A percentile compares a stretch with the other conserved stretches of the same genome.
Conservation (phyloP, 1,140 invertebrate genomes). For the Drosophila arawakana region DNA sequence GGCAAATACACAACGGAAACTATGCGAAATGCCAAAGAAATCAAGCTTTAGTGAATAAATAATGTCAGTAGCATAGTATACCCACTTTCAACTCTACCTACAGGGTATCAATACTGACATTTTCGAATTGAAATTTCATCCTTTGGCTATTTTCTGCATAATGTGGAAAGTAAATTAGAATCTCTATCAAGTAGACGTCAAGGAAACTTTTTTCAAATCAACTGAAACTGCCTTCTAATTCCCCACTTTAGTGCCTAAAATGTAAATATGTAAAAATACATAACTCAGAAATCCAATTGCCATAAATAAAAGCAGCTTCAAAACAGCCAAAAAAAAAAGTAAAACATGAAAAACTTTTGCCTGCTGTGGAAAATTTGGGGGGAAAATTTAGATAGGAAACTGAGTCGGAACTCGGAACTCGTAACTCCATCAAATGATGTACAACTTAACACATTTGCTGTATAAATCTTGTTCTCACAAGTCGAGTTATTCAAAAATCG, state of each 20-base stretch:
- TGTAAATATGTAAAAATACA: constrained; percentile 49
- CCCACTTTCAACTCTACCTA: background rate
- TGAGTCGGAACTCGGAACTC: constrained; percentile 65
- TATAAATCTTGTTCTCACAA: constrained; percentile 81
- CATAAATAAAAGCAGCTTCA: constrained; percentile 66
- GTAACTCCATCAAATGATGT: constrained; percentile 84
- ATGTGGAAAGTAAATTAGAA: constrained; percentile 24
- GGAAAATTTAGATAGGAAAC: constrained; percentile 1
- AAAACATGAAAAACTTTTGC: constrained; percentile 49
- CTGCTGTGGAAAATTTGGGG: background rate
- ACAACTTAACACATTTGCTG: constrained; percentile 83
- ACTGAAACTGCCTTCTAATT: constrained; percentile 7
- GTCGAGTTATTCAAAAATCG: constrained; percentile 83
- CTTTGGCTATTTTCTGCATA: constrained; percentile 30
- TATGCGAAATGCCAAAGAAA: background rate
- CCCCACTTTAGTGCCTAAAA: constrained; percentile 13
- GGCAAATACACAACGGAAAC: background rate
- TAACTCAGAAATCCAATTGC: constrained; percentile 81
- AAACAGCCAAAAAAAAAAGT: constrained; percentile 13
- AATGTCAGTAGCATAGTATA: background rate
- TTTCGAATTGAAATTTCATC: constrained; percentile 41
- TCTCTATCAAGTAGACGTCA: background rate
- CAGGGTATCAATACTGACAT: constrained; percentile 6
- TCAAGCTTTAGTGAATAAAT: background rate
- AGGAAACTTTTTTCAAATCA: constrained; percentile 40